phyloP scores from a whole-genome alignment of 2,888 invertebrate species.

The Xestia ashworthii region DNA sequence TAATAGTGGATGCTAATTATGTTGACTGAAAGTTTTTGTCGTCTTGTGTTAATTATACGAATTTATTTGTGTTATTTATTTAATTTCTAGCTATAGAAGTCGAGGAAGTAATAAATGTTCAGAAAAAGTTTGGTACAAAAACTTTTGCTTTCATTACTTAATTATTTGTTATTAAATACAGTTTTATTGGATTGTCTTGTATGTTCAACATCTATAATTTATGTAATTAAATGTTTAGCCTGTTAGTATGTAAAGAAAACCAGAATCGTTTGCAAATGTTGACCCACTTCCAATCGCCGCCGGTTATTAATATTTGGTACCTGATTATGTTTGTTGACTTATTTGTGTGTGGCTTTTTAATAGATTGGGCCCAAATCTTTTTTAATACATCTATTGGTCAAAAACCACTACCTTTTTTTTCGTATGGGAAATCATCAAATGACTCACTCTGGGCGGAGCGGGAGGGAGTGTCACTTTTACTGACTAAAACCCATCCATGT shows the following conservation, averaged over 20 bases:
- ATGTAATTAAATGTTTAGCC: constrained; percentile 17
- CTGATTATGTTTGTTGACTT: not conserved
- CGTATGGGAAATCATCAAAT: no score
- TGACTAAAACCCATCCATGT: no score
- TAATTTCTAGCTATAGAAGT: constrained; percentile 27
- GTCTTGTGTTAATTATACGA: constrained; percentile 30
- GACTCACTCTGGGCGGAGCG: no score
- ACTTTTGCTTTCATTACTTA: constrained; percentile 25
- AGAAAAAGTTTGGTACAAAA: constrained; percentile 16
- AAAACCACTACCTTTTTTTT: no score
- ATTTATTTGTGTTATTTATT: constrained; percentile 37
- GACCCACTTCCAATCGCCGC: not conserved
- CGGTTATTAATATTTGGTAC: not conserved
- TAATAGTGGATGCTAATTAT: constrained; percentile 42
- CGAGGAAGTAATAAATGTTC: constrained; percentile 36
- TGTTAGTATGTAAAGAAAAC: not conserved
- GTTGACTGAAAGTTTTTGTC: constrained; percentile 34
- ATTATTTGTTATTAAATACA: constrained; percentile 19
- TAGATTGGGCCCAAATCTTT: not conserved
- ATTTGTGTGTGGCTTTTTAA: not conserved
- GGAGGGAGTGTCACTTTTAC: no score
- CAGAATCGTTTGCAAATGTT: not conserved
- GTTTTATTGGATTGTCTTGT: constrained; percentile 38
- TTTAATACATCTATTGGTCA: not conserved
- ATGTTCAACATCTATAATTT: constrained; percentile 12